phyloP scores from a whole-genome alignment of 2,888 invertebrate genomes.

The Nymphalis polychloros region DNA sequence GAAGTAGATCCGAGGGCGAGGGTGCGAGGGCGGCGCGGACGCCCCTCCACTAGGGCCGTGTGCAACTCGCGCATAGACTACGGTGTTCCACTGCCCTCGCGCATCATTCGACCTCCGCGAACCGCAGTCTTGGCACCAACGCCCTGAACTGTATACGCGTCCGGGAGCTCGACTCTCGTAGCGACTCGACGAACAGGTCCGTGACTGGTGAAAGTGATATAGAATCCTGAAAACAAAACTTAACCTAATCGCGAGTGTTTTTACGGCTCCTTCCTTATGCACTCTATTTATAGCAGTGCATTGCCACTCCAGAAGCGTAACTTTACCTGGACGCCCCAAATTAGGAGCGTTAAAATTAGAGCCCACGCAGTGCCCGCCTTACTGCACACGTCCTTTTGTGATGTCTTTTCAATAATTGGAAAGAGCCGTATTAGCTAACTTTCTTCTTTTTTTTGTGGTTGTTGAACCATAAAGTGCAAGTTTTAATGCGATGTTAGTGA shows the following conservation, averaged over 20 bases:
- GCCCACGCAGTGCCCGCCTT: constrained; percentile 66
- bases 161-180: constrained; percentile 79
- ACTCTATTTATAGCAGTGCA: constrained; percentile 76
- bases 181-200: constrained; percentile 81
- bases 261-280: constrained; percentile 66
- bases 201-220: constrained; percentile 74
- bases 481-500: constrained; percentile 68
- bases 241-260: constrained; percentile 67
- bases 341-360: constrained; percentile 76
- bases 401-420: constrained; percentile 59
- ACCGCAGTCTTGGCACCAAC: constrained; percentile 76
- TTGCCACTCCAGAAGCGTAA: constrained; percentile 73
- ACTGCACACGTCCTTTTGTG: constrained; percentile 56
- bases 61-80: constrained; percentile 80
- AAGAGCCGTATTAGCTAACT: constrained; percentile 58
- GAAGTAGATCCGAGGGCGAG: constrained; percentile 39
- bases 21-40: constrained; percentile 51
- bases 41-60: constrained; percentile 80
- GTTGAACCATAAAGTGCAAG: constrained; percentile 61
- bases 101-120: constrained; percentile 81
- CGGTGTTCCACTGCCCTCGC: constrained; percentile 72
- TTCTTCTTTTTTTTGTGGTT: constrained; percentile 48
- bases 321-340: constrained; percentile 81
- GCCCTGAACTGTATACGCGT: constrained; percentile 78
- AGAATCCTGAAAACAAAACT: constrained; percentile 50